Base-by-base conservation (phyloP, 2,797 vertebrate genomes). In the Trichosurus vulpecula region DNA sequence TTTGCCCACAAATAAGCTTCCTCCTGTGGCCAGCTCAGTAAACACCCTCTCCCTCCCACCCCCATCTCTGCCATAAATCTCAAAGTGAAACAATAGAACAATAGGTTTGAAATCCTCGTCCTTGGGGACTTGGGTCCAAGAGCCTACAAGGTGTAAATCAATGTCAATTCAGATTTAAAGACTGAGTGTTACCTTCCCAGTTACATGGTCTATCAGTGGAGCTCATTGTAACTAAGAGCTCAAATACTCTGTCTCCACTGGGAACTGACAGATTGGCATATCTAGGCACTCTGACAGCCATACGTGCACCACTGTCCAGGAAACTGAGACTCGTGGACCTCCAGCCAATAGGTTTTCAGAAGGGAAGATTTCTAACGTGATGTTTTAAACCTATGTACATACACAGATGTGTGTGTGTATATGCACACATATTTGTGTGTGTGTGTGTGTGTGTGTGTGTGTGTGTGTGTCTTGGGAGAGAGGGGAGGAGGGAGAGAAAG, bases 101-200 rank as follows among this genome's bases (percentile, higher is more conserved):
- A 52, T 94, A 52, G 22, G 66, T 94, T 98, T 97, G 96, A 97
- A 98, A 97, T 97, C 96, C 58, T 0, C 1, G 2, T 95, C 53
- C 58, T 96, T 92, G 95, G 61, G 31, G 91, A 94, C 97, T 97
- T 97, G 96, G 98, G 97, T 98, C 96, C 93, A 94, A 96, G 96
- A 97, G 96, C 94, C 97, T 95, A 92, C 96, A 96, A 96, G 95
- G 95, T 94, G 95, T 98, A 98, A 98, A 98, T 98, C 98, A 97
- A 89, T 81, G 51, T 98, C 98, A 97, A 55, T 97, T 98, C 95
- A 97, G n/a, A 97, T 98, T 97, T 97, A 96, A 98, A 96, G 95
- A 93, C 96, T 96, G 96, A 51, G 94, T 98, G 96, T 97, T 97
- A 97, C 94, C 97, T 97, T 90, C 90, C 90, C 94, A 94, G 96